These are phyloP conservation scores for Saxidomus purpurata DNA, from an alignment of 1,140 invertebrate species.

Conservation along the genomic window DNA sequence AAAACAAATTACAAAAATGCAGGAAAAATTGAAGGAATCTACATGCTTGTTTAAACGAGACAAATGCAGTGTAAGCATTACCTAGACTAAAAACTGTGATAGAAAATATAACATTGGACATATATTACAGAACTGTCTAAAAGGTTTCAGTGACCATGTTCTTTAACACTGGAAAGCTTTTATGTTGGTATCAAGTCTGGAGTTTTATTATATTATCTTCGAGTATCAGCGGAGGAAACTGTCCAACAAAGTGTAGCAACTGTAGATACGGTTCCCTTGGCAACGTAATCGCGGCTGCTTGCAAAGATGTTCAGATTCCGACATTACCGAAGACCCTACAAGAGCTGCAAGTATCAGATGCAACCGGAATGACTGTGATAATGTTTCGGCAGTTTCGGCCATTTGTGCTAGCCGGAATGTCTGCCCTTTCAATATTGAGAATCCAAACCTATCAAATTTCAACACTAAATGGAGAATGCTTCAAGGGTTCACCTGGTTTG, in stretches of 20 bases:
- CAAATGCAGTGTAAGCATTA: not conserved
- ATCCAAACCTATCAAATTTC: slow-evolving; percentile 68
- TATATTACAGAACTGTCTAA: too few relatives aligned
- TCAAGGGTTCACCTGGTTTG: slow-evolving; percentile 65
- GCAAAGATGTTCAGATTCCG: slow-evolving; percentile 46
- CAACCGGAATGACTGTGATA: slow-evolving; percentile 11
- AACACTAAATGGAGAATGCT: slow-evolving; percentile 50
- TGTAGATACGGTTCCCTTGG: slow-evolving; percentile 50
- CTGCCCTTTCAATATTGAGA: slow-evolving; percentile 49
- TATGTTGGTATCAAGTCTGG: slow-evolving; percentile 8
- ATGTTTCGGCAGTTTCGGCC: slow-evolving; percentile 53
- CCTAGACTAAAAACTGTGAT: not conserved
- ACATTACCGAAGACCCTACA: slow-evolving; percentile 37
- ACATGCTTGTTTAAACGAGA: not conserved
- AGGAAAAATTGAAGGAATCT: not conserved
- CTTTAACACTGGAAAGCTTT: not conserved
- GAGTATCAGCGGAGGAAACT: not conserved
- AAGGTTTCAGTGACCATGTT: not conserved
- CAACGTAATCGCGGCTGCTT: slow-evolving; percentile 53
- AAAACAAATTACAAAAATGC: not conserved
- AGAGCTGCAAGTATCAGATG: slow-evolving; percentile 45
- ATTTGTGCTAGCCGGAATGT: slow-evolving; percentile 57
- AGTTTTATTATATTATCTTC: not conserved
- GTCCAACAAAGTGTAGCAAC: slow-evolving; percentile 33
- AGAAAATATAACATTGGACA: too few relatives aligned